Percentiles rank a stretch among this genome's conserved stretches.
Conservation (phyloP, 2,888 invertebrate species). For the Lampropteryx suffumata region DNA sequence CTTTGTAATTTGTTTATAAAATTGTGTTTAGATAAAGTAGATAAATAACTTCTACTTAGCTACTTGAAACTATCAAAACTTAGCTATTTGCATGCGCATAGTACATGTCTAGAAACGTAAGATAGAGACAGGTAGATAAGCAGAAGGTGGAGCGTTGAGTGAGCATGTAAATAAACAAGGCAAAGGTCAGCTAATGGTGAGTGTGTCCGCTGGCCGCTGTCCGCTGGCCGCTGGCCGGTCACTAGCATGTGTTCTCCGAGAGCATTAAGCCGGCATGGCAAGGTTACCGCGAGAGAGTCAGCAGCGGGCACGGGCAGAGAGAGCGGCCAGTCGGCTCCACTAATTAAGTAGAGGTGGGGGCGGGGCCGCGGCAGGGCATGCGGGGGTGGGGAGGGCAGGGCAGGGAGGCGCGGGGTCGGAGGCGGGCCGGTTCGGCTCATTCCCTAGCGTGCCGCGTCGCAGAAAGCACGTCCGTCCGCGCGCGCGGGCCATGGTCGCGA, state of each 20-base stretch:
- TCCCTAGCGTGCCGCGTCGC: constrained; percentile 79
- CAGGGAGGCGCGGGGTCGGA: constrained; percentile 48
- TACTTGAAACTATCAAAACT: no score
- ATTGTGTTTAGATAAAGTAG: no score
- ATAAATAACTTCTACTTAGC: no score
- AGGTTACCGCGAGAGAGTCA: no score
- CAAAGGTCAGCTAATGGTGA: constrained; percentile 20
- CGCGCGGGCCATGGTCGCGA: constrained; percentile 91
- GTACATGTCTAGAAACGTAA: constrained; percentile 32
- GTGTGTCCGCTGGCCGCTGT: constrained; percentile 30
- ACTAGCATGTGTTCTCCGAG: no score
- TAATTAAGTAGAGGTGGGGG: constrained; percentile 73
- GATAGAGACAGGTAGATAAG: constrained; percentile 75
- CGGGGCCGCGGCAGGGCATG: constrained; percentile 40
- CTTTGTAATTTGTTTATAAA: not conserved
- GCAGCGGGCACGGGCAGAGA: constrained; percentile 31
- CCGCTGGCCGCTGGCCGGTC: no score
- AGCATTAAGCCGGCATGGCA: no score
- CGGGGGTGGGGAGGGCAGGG: constrained; percentile 37
- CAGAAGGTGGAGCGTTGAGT: constrained; percentile 71
- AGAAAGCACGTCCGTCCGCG: constrained; percentile 67
- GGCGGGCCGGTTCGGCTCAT: constrained; percentile 62
- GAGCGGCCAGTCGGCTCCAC: constrained; percentile 54
- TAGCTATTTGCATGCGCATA: no score
- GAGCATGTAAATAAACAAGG: constrained; percentile 58